Percentiles rank a stretch among this genome's conserved stretches.
Evolutionary conservation across 2,113 vertebrate species (phyloP).

Genomic region (Podarcis cretensis): DNA sequence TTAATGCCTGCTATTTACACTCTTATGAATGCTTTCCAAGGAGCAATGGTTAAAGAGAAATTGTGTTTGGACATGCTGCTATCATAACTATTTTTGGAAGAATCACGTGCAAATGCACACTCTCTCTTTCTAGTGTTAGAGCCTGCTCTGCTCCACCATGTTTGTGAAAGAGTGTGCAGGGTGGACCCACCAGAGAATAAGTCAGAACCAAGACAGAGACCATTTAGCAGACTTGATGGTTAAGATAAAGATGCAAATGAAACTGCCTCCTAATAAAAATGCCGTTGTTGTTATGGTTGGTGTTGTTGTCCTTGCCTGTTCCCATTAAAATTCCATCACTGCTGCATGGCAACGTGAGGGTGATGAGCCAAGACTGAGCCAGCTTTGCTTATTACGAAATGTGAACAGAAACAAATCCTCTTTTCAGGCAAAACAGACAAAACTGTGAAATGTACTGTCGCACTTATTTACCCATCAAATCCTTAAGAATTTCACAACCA

Average conservation of each 20-base stretch:
- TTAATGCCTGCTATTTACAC: not conserved
- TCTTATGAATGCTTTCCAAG: not conserved
- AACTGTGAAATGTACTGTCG: not conserved
- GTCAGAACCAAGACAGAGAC: not conserved
- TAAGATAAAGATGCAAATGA: not conserved
- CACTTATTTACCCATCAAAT: not conserved
- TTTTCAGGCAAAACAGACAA: not conserved
- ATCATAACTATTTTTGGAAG: not conserved
- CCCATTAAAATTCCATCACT: conserved; percentile 4
- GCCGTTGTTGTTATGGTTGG: not conserved
- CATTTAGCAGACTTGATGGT: not conserved
- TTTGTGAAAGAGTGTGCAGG: not conserved
- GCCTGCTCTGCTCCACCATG: not conserved
- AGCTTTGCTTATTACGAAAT: not conserved
- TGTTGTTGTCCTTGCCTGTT: not conserved
- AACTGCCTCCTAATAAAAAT: not conserved
- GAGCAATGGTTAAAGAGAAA: not conserved
- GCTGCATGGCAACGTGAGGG: not conserved
- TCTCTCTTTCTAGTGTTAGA: not conserved
- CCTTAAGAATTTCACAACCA: not conserved
- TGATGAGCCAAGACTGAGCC: not conserved
- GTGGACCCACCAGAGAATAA: not conserved
- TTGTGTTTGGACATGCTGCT: not conserved
- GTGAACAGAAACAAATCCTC: not conserved
- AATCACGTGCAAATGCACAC: not conserved